phyloP scores from a whole-genome alignment of 2,113 vertebrate species.

The Ursus arctos region DNA sequence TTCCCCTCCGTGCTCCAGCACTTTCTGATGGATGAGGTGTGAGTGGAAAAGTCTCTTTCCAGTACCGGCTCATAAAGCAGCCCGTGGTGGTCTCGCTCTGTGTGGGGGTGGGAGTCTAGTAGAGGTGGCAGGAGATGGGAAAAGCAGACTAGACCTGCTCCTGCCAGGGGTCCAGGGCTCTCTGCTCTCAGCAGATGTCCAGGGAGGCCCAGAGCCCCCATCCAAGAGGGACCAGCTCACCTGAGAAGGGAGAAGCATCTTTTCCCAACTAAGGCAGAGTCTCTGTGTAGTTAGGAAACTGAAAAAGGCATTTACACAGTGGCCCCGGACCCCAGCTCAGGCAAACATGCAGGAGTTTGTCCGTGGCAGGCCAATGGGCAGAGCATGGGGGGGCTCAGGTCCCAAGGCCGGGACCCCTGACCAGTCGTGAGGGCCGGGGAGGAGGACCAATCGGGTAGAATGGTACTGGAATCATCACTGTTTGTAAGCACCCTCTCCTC shows the following conservation, averaged over 20 bases:
- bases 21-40: conserved; percentile 79
- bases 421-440: not conserved
- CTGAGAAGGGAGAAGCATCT: not conserved
- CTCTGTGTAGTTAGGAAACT: conserved; percentile 84
- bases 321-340: conserved; percentile 68
- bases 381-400: not conserved
- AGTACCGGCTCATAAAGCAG: conserved; percentile 79
- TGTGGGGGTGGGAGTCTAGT: conserved; percentile 64
- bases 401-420: not conserved
- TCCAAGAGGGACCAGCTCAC: conserved; percentile 26
- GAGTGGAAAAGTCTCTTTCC: conserved; percentile 78
- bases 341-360: conserved; percentile 62
- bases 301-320: conserved; percentile 74
- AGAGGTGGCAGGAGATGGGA: not conserved
- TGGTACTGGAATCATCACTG: not conserved
- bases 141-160: not conserved
- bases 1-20: conserved; percentile 60
- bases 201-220: not conserved
- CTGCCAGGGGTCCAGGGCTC: not conserved
- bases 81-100: conserved; percentile 70
- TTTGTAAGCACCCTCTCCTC: not conserved
- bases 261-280: conserved; percentile 79
- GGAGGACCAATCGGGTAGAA: not conserved
- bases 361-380: conserved; percentile 30
- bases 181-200: not conserved